These are phyloP conservation scores for Gnathonemus echidnorhynchus DNA, from an alignment of 2,113 vertebrate species.

Conservation along the genomic window DNA sequence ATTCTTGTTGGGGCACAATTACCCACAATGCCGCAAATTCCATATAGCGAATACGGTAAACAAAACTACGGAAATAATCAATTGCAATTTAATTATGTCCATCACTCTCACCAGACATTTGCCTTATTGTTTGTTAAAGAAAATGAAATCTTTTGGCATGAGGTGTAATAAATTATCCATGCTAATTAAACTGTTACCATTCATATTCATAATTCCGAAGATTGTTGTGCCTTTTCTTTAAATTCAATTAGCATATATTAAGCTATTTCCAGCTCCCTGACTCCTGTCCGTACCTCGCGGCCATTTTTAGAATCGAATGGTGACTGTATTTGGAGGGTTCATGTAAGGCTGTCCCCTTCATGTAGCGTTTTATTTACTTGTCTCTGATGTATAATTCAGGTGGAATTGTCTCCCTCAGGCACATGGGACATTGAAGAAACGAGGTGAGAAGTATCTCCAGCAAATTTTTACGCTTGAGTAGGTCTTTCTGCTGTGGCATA, in stretches of 20 bases:
- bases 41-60: neutral
- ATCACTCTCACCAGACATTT: constrained; percentile 47
- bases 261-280: neutral
- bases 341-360: neutral
- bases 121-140: constrained; percentile 39
- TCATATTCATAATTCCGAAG: neutral
- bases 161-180: constrained; percentile 8
- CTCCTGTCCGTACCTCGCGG: neutral
- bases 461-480: neutral
- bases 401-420: neutral
- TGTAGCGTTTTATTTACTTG: neutral
- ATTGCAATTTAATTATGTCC: constrained; percentile 56
- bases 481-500: neutral
- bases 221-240: neutral
- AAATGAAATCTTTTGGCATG: constrained; percentile 42
- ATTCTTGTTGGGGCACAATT: neutral
- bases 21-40: neutral
- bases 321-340: neutral
- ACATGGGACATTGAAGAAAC: neutral
- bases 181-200: constrained; percentile 17
- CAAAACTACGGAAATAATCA: constrained; percentile 40
- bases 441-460: neutral
- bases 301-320: neutral
- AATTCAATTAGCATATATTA: neutral
- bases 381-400: neutral